These are phyloP conservation scores for Drosophila sulfurigaster DNA, from an alignment of 1,140 invertebrate genomes.

Conservation along the genomic window DNA sequence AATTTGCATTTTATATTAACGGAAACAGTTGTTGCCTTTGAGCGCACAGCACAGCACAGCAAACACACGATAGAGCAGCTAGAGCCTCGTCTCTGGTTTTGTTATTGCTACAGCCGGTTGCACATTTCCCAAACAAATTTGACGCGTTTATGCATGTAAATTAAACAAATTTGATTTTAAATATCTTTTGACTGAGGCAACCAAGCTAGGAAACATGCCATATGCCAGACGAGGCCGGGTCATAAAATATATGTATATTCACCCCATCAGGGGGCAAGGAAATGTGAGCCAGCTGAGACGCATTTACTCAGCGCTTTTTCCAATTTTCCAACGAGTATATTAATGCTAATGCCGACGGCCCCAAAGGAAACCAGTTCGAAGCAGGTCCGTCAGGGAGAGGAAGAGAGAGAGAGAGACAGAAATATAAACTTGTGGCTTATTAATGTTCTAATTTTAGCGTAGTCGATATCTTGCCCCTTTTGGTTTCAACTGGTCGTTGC, in stretches of 20 bases:
- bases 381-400: neutral
- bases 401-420: neutral
- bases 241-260: conserved; percentile 56
- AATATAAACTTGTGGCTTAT: neutral
- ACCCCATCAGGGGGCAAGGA: conserved; percentile 32
- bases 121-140: conserved; percentile 81
- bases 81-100: neutral
- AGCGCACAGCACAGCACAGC: conserved; percentile 58
- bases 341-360: conserved; percentile 53
- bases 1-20: conserved; percentile 84
- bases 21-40: conserved; percentile 83
- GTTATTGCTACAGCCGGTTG: conserved; percentile 41
- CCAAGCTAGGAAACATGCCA: conserved; percentile 27
- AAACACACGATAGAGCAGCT: conserved; percentile 30
- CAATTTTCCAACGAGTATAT: conserved; percentile 62
- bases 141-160: conserved; percentile 83
- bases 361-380: conserved; percentile 39
- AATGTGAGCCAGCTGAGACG: conserved; percentile 41
- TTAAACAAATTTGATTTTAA: conserved; percentile 84
- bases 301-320: conserved; percentile 64
- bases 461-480: neutral
- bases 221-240: conserved; percentile 26
- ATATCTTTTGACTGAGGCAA: conserved; percentile 72
- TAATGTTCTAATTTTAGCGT: neutral
- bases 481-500: neutral